Percentiles rank a stretch among this genome's conserved stretches.
Conservation (phyloP, 2,797 vertebrate genomes). For the Thaleichthys pacificus region DNA sequence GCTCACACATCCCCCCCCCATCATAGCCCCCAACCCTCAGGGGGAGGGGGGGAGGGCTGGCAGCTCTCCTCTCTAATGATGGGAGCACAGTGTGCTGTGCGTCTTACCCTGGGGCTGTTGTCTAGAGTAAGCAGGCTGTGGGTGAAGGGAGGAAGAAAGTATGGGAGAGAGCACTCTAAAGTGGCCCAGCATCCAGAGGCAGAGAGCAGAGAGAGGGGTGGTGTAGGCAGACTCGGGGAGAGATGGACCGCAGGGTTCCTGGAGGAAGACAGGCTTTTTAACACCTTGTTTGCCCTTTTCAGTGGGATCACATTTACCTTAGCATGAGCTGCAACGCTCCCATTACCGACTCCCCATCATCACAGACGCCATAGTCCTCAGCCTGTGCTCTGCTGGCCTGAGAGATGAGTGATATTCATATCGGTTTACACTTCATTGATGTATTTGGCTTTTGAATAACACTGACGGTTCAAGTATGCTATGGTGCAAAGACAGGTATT, state of each 20-base stretch:
- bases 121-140: constrained; percentile 31
- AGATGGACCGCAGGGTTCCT: constrained; percentile 9
- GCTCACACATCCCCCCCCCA: constrained; percentile 23
- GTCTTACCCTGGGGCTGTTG: constrained; percentile 29
- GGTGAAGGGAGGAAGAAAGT: constrained; percentile 8
- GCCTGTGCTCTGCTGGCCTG: neutral
- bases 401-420: constrained; percentile 10
- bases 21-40: constrained; percentile 22
- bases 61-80: constrained; percentile 44
- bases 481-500: neutral
- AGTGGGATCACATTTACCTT: constrained; percentile 16
- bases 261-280: constrained; percentile 19
- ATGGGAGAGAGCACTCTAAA: constrained; percentile 8
- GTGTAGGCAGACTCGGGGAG: constrained; percentile 5
- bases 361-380: constrained; percentile 10
- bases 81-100: constrained; percentile 41
- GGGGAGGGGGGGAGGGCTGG: constrained; percentile 14
- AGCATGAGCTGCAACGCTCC: constrained; percentile 8
- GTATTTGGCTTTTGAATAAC: neutral
- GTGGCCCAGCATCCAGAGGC: neutral
- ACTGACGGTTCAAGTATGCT: constrained; percentile 13
- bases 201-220: neutral
- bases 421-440: constrained; percentile 12
- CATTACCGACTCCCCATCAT: constrained; percentile 12
- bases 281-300: neutral